Evolutionary conservation across 2,888 invertebrate species (phyloP), one percentile per base, ranked within the genome.

Genomic region (Acanthosoma haemorrhoidale): DNA sequence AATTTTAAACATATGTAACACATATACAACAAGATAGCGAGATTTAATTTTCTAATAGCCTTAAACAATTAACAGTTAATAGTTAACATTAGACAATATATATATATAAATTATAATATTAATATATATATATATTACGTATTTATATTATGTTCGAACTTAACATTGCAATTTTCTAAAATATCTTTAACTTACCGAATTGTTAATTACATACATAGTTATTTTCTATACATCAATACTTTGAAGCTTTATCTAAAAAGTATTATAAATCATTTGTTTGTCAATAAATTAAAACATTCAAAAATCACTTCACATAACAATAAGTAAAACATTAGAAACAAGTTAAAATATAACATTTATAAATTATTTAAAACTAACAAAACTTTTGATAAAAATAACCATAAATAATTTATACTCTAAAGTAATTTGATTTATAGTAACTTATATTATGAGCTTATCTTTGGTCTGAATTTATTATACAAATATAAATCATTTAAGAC

Each of bases 401-500:
- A 16, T 16, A 41, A 8, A 41, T 41, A 15, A 4, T 9, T 41
- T 25, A 16, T 31, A 11, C 32, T 32, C 16, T 32, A n/a, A 59
- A 31, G 13, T 16, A 61, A 61, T 60, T 36, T 18, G 4, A 61
- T 21, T 21, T 18, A 38, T 34, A 34, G n/a, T 38, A 61, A 61
- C 61, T 38, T 38, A 61, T 18, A 25, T 61, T 61, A 36, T n/a
- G 16, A 38, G 34, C 61, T 61, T 36, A 38, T 64, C 64, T 64
- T 64, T 64, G 64, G 64, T 64, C 64, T 41, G 34, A 34, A 29
- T 38, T 29, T 41, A 51, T 29, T n/a, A 11, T 25, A 64, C 41
- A 64, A 64, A 25, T 41, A 41, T 38, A 63, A 8, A 64, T 64
- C 57, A 57, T 25, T 57, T 64, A 31, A 39, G 25, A 38, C 51